A percentile compares a stretch with the other conserved stretches of the same genome.
Evolutionary conservation across 1,140 invertebrate genomes (phyloP).

Genomic region (Cardiocondyla obscurior): DNA sequence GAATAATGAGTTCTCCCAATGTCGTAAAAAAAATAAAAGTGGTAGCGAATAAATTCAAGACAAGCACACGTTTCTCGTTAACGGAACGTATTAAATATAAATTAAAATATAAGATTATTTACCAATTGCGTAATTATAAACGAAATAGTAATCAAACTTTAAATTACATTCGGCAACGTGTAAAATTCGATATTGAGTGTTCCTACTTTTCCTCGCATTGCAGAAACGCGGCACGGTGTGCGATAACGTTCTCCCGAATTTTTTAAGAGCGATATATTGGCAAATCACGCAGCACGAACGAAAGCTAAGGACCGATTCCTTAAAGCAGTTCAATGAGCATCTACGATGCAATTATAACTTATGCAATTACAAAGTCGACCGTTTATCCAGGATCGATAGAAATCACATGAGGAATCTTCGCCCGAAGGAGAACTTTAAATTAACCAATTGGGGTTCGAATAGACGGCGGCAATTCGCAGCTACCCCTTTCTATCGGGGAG

Average conservation of each 20-base stretch:
- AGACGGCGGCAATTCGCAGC: constrained; percentile 65
- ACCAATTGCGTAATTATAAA: neutral
- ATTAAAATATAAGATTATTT: neutral
- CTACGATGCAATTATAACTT: constrained; percentile 41
- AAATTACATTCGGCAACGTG: neutral
- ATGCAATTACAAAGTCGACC: constrained; percentile 20
- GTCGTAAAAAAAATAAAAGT: neutral
- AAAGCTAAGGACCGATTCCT: constrained; percentile 14
- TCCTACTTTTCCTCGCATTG: neutral
- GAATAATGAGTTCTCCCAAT: neutral
- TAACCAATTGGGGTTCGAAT: constrained; percentile 9
- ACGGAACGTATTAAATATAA: neutral
- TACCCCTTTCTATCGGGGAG: constrained; percentile 80
- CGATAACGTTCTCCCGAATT: constrained; percentile 9
- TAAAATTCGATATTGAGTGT: constrained; percentile 26
- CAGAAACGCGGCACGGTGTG: neutral
- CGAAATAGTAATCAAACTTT: neutral
- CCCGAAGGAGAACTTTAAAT: neutral
- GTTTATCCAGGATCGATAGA: constrained; percentile 21
- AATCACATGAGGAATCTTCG: neutral
- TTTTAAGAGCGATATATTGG: neutral
- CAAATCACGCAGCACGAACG: constrained; percentile 25
- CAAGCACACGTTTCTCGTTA: neutral
- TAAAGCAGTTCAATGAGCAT: neutral
- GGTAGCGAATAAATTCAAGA: neutral